Evolutionary conservation across 1,140 invertebrate genomes (phyloP).

Genomic region (Sycophaga agraensis): DNA sequence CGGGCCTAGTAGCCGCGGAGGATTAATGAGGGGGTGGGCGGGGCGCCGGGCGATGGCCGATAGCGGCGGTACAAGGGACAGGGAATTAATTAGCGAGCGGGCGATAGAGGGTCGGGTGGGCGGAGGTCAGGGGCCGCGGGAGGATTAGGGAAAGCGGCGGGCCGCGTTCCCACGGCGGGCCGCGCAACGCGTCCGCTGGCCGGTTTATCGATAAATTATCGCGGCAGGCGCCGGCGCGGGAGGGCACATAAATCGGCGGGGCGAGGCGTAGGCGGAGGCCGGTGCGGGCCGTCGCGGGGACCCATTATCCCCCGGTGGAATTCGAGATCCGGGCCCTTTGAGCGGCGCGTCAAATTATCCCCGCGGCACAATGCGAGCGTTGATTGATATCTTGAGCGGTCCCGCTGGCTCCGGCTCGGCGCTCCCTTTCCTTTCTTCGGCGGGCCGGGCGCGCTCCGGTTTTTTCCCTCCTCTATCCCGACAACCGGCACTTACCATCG

Average conservation of each 20-base stretch:
- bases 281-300: neutral
- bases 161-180: slow-evolving; percentile 10
- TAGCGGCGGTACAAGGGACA: too few species aligned
- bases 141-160: too few species aligned
- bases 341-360: slow-evolving; percentile 41
- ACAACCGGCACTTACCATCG: slow-evolving; percentile 31
- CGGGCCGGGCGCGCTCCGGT: slow-evolving; percentile 26
- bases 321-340: slow-evolving; percentile 38
- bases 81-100: too few species aligned
- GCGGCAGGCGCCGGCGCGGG: neutral
- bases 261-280: slow-evolving; percentile 24
- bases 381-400: slow-evolving; percentile 41
- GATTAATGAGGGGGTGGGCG: too few species aligned
- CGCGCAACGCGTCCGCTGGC: slow-evolving; percentile 18
- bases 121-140: too few species aligned
- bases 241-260: slow-evolving; percentile 28
- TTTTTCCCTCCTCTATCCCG: slow-evolving; percentile 30
- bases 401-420: slow-evolving; percentile 19
- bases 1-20: too few species aligned
- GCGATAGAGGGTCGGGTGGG: too few species aligned
- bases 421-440: slow-evolving; percentile 14
- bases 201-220: slow-evolving; percentile 30
- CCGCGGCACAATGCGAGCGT: slow-evolving; percentile 37
- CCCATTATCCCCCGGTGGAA: too few species aligned
- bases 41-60: too few species aligned